Evolutionary conservation across 2,888 invertebrate species (phyloP).

Genomic region (Tenthredo livida): DNA sequence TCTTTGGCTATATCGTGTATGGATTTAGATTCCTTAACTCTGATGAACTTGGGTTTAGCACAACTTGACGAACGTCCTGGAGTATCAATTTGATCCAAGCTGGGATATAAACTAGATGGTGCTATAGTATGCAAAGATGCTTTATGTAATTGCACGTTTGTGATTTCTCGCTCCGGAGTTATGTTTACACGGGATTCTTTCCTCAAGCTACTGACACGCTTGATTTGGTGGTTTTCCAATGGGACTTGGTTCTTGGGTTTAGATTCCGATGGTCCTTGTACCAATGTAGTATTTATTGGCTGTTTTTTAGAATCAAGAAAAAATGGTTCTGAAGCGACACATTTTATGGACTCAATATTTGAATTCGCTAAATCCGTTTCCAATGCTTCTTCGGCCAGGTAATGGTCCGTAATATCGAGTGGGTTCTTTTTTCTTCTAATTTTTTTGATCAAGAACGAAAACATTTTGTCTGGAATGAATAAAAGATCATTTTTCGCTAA

Average conservation of each 20-base stretch:
- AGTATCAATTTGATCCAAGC: neutral
- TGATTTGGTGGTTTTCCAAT: no score
- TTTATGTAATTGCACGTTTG: neutral
- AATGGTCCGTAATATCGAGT: neutral
- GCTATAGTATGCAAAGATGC: neutral
- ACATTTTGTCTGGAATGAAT: constrained; percentile 5
- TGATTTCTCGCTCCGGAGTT: neutral
- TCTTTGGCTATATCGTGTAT: constrained; percentile 30
- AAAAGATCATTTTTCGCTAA: no score
- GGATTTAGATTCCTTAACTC: neutral
- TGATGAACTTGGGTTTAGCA: neutral
- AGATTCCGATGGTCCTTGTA: constrained; percentile 2
- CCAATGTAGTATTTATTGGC: neutral
- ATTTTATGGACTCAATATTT: neutral
- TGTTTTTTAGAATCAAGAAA: neutral
- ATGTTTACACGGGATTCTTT: neutral
- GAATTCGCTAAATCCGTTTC: neutral
- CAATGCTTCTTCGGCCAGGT: constrained; percentile 9
- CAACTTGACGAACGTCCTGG: neutral
- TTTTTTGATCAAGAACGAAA: neutral
- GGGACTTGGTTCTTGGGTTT: neutral
- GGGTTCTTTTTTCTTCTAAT: neutral
- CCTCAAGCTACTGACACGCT: neutral
- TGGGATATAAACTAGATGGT: neutral
- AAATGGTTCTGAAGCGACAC: neutral